Evolutionary conservation across 2,113 vertebrate species (phyloP).

Genomic region (Tenebrosternarchus preto): DNA sequence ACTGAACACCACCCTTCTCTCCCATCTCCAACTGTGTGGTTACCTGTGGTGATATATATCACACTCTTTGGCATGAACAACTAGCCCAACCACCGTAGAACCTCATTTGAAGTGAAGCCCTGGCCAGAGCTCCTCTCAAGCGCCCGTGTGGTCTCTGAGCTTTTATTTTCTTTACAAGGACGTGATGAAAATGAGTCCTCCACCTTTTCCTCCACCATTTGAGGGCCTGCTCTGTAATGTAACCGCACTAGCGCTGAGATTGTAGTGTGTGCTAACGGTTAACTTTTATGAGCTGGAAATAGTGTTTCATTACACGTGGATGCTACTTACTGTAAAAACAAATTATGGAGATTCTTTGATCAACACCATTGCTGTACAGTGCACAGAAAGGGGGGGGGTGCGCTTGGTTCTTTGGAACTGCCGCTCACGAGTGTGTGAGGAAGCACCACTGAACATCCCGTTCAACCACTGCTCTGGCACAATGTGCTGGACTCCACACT

Average conservation of each 20-base stretch:
- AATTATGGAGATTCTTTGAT: constrained; percentile 38
- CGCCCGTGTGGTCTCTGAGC: constrained; percentile 41
- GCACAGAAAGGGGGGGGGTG: not conserved
- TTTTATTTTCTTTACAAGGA: constrained; percentile 32
- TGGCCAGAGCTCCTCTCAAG: not conserved
- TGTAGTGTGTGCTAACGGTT: constrained; percentile 41
- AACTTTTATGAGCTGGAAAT: constrained; percentile 53
- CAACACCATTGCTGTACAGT: constrained; percentile 24
- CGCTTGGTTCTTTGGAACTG: no score
- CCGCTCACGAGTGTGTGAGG: not conserved
- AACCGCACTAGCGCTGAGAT: constrained; percentile 11
- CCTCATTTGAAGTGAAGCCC: constrained; percentile 21
- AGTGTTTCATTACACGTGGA: constrained; percentile 28
- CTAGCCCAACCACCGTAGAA: constrained; percentile 25
- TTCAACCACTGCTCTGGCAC: not conserved
- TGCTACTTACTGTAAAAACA: constrained; percentile 31
- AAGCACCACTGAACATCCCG: not conserved
- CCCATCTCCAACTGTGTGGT: constrained; percentile 40
- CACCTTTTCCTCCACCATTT: constrained; percentile 25
- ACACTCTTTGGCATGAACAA: constrained; percentile 15
- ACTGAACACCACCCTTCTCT: constrained; percentile 29
- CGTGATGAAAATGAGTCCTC: constrained; percentile 48
- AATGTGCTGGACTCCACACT: not conserved
- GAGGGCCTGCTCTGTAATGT: not conserved
- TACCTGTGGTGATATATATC: constrained; percentile 23